A percentile compares a stretch with the other conserved stretches of the same genome.
Evolutionary conservation across 2,113 vertebrate genomes (phyloP).

Genomic region (Balaenoptera acutorostrata): DNA sequence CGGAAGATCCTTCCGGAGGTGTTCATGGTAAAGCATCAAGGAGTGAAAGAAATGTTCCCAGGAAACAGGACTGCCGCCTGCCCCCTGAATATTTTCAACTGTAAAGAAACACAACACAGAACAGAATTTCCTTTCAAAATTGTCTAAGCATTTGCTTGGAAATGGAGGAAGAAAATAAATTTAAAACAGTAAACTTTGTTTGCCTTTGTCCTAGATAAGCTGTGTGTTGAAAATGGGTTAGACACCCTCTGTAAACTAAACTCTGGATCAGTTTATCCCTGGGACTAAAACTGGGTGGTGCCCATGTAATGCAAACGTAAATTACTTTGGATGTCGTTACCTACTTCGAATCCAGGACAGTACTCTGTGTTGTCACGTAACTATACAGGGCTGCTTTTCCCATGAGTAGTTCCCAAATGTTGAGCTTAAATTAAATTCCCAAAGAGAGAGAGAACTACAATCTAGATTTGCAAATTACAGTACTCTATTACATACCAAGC

Average conservation of each 20-base stretch:
- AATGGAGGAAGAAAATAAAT: not conserved
- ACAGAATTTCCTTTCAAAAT: not conserved
- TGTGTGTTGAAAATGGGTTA: not conserved
- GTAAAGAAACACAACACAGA: slow-evolving; percentile 48
- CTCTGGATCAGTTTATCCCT: not conserved
- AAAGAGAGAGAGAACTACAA: not conserved
- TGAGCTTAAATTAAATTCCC: not conserved
- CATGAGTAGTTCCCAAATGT: not conserved
- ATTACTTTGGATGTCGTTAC: not conserved
- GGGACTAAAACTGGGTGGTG: not conserved
- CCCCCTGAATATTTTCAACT: slow-evolving; percentile 95
- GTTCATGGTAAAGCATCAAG: slow-evolving; percentile 96
- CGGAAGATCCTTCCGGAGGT: slow-evolving; percentile 93
- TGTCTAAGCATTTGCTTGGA: not conserved
- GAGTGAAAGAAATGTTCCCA: slow-evolving; percentile 99
- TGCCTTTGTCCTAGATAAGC: not conserved
- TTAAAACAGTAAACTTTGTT: not conserved
- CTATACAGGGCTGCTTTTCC: not conserved
- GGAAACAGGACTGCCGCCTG: slow-evolving; percentile 93
- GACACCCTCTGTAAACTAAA: not conserved
- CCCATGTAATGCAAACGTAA: not conserved
- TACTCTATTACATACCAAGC: not conserved
- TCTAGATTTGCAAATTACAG: not conserved
- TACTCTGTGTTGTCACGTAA: not conserved
- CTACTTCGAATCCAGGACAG: not conserved